Evolutionary conservation across 2,797 vertebrate genomes (phyloP), one percentile per base, ranked within the genome.

Genomic region (Micrastur ruficollis): DNA sequence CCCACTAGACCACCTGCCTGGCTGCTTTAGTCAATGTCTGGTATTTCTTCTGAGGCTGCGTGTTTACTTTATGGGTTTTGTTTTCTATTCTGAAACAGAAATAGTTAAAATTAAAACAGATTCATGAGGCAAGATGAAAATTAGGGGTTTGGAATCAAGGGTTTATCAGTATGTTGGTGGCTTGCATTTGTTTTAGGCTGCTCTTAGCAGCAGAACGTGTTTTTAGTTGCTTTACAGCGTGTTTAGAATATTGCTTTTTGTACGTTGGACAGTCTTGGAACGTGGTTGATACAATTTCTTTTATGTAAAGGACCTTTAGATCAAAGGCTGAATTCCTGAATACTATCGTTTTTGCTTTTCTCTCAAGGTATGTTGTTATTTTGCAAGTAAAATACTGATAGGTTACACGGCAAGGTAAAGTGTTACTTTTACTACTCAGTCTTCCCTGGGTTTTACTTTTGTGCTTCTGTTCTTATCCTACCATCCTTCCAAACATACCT

Each of bases 351-450:
- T 42, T 66, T 74, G 31, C 18, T 27, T 70, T 88, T 81, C 26
- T 90, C 38, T 81, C 71, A 14, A 49, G 14, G 5, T 23, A 3
- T 50, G 11, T 79, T 56, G 18, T 11, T 59, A 1, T 89, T 81
- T 50, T 14, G 11, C 67, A 70, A 31, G 63, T 42, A 40, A 73
- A 94, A 52, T 63, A 11, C 12, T 14, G 27, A 4, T 21, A 7
- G 20, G 32, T 56, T 32, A 23, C 26, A 9, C n/a, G 25, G 31
- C 46, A 29, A 78, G 36, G 15, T 44, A 34, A 74, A 81, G 9
- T 0, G 0, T 25, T 50, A 11, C 55, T 78, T 93, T 46, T 12
- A 1, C 73, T 61, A 5, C 26, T 76, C 26, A 53, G 34, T 75
- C 23, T 46, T 78, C 9, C 36, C 40, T 46, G 49, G 3, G 4